Conservation (phyloP, 1,140 invertebrate species). For the Drosophila navojoa region DNA sequence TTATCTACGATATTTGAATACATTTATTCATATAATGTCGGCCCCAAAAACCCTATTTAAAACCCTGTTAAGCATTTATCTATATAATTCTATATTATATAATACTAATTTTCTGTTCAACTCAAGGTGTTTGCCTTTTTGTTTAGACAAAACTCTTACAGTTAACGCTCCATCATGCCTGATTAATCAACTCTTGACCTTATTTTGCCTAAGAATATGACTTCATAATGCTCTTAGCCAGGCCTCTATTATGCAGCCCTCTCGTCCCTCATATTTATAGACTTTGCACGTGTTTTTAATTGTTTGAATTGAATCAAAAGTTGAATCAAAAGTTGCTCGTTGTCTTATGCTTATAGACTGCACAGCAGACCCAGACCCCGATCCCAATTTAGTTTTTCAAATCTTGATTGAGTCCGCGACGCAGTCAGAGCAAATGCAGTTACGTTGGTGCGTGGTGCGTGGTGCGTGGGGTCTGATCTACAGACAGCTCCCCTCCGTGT, state of each 20-base stretch:
- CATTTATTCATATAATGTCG: too few relatives aligned
- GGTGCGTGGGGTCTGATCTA: constrained; percentile 33
- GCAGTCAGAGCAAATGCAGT: constrained; percentile 36
- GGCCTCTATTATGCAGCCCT: background rate
- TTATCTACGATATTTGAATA: too few relatives aligned
- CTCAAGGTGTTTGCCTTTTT: background rate
- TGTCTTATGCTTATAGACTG: constrained; percentile 37
- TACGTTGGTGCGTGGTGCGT: constrained; percentile 36
- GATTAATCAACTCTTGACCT: constrained; percentile 37
- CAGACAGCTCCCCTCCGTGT: background rate
- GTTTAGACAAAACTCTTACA: background rate
- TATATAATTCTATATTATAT: too few relatives aligned
- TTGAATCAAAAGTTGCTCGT: constrained; percentile 40
- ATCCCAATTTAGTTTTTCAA: constrained; percentile 10
- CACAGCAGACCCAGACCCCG: constrained; percentile 30
- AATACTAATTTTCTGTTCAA: background rate
- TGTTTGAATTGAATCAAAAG: constrained; percentile 53
- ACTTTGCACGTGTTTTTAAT: constrained; percentile 49
- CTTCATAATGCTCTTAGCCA: constrained; percentile 17
- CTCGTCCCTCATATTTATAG: constrained; percentile 33
- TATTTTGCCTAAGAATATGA: constrained; percentile 31
- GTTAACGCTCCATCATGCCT: background rate
- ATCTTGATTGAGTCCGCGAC: constrained; percentile 34
- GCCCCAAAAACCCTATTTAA: too few relatives aligned
- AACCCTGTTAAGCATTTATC: too few relatives aligned